Evolutionary conservation across 2,888 invertebrate genomes (phyloP).

Genomic region (Drosophila formosana): DNA sequence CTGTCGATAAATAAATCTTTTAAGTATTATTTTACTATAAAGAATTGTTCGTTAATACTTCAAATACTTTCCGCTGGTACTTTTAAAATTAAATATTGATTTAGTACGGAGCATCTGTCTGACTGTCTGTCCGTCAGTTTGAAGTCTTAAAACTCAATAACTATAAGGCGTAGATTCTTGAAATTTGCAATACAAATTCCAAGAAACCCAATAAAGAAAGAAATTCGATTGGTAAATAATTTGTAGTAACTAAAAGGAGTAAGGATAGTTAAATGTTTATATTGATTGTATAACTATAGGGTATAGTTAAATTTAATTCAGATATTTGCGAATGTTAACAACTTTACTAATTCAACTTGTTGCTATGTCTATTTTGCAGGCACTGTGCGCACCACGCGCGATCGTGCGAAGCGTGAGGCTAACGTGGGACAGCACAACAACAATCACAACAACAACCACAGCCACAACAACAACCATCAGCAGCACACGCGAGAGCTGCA

Average conservation of each 20-base stretch:
- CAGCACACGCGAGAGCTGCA: conserved; percentile 44
- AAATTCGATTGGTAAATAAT: too few relatives aligned
- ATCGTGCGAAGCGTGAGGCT: conserved; percentile 85
- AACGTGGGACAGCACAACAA: conserved; percentile 78
- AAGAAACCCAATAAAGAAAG: too few relatives aligned
- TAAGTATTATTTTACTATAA: too few relatives aligned
- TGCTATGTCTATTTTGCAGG: conserved; percentile 59
- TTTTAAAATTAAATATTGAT: too few relatives aligned
- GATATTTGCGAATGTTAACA: not conserved
- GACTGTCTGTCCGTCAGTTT: not conserved
- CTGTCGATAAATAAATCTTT: too few relatives aligned
- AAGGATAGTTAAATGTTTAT: too few relatives aligned
- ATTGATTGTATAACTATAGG: not conserved
- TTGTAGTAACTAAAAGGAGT: too few relatives aligned
- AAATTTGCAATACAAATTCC: not conserved
- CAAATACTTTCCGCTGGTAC: too few relatives aligned
- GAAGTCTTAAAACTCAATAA: not conserved
- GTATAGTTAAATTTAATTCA: not conserved
- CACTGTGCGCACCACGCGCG: conserved; percentile 84
- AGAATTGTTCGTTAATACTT: too few relatives aligned
- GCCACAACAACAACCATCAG: conserved; percentile 45
- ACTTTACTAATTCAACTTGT: not conserved
- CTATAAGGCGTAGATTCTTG: not conserved
- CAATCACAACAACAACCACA: conserved; percentile 53
- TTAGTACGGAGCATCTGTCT: too few relatives aligned